phyloP scores from a whole-genome alignment of 2,113 vertebrate species.

The Psittacus erithacus region DNA sequence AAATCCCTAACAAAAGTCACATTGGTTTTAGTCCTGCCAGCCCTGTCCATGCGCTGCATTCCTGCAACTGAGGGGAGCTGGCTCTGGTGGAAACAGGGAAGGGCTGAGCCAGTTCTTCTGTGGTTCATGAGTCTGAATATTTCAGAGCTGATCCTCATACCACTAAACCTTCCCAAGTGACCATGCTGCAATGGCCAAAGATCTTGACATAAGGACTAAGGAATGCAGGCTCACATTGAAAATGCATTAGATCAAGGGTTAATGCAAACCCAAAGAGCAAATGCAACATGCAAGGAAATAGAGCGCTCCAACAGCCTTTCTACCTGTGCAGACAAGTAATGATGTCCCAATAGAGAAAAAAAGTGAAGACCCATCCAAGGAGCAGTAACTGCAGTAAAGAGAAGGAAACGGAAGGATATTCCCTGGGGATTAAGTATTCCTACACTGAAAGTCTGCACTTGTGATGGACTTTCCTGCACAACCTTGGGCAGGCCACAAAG shows the following conservation, averaged over 20 bases:
- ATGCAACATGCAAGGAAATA: not conserved
- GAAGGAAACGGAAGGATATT: not conserved
- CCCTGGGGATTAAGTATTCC: not conserved
- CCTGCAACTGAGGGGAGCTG: not conserved
- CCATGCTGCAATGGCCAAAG: not conserved
- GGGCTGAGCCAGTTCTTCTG: not conserved
- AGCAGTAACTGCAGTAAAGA: not conserved
- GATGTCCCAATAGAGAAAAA: not conserved
- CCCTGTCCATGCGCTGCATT: not conserved
- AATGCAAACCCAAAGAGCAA: not conserved
- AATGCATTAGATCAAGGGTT: not conserved
- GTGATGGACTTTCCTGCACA: not conserved
- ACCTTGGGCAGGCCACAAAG: not conserved
- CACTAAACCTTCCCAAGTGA: not conserved
- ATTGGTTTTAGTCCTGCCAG: not conserved
- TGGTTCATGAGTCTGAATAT: not conserved
- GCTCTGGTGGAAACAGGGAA: not conserved
- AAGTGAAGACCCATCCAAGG: not conserved
- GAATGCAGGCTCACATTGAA: not conserved
- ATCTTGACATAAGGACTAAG: not conserved
- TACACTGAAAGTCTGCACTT: not conserved
- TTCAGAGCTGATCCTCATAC: not conserved
- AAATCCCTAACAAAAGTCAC: not conserved
- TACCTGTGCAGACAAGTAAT: not conserved
- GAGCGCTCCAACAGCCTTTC: not conserved